Conservation (phyloP, 1,140 invertebrate species). For the Papilio machaon region DNA sequence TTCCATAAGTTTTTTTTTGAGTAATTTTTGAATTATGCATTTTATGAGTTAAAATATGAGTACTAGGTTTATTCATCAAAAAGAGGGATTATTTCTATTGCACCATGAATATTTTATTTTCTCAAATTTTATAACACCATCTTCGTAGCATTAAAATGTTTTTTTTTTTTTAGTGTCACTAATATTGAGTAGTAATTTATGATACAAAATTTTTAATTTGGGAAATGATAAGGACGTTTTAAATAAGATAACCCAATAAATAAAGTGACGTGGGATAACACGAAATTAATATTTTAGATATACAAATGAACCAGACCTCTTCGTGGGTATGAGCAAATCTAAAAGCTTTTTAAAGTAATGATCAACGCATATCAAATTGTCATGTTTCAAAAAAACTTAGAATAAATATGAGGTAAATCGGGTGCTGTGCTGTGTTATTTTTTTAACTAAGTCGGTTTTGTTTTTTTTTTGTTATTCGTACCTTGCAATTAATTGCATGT, state of each 20-base stretch:
- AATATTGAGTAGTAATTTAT: neutral
- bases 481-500: neutral
- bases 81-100: no score
- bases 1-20: no score
- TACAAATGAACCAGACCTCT: slow-evolving; percentile 10
- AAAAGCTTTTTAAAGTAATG: slow-evolving; percentile 22
- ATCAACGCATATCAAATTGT: slow-evolving; percentile 12
- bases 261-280: slow-evolving; percentile 3
- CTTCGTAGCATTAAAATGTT: no score
- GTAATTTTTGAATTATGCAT: neutral
- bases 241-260: slow-evolving; percentile 1
- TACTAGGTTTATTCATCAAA: no score
- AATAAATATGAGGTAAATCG: neutral
- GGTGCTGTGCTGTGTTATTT: neutral
- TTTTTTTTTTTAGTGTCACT: no score
- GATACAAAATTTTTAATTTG: neutral
- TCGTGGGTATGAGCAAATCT: neutral
- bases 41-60: neutral
- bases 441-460: neutral
- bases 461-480: neutral
- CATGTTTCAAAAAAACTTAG: neutral
- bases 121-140: no score
- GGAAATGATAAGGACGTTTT: neutral
- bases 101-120: no score
- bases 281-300: slow-evolving; percentile 24